phyloP scores from a whole-genome alignment of 1,140 invertebrate genomes.

The Drosophila bipectinata region DNA sequence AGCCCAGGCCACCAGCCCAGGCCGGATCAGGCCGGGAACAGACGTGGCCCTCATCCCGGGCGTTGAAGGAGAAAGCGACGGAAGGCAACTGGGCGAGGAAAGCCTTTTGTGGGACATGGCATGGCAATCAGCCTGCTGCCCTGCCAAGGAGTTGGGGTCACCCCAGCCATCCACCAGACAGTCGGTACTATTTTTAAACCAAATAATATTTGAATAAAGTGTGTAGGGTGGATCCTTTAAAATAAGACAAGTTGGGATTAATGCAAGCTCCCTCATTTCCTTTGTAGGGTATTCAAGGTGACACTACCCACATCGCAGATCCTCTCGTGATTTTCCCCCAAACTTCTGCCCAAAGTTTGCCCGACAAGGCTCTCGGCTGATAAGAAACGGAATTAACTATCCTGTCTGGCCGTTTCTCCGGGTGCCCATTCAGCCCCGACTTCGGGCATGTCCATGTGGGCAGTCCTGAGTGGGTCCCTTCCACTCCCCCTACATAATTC shows the following conservation, averaged over 20 bases:
- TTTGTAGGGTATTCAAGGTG: constrained; percentile 5
- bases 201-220: background rate
- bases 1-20: constrained; percentile 31
- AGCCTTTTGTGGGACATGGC: constrained; percentile 23
- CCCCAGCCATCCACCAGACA: no score
- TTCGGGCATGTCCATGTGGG: constrained; percentile 30
- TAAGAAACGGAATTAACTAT: constrained; percentile 53
- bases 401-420: background rate
- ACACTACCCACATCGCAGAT: background rate
- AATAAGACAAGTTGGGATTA: no score
- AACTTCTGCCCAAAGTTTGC: constrained; percentile 42
- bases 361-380: constrained; percentile 35
- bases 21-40: constrained; percentile 32
- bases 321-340: constrained; percentile 1
- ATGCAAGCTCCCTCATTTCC: background rate
- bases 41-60: constrained; percentile 32
- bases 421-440: background rate
- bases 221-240: no score
- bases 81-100: constrained; percentile 3
- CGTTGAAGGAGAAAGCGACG: constrained; percentile 13
- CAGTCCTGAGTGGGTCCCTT: constrained; percentile 4
- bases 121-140: constrained; percentile 20
- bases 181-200: no score
- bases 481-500: constrained; percentile 34
- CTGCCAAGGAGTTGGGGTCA: background rate